These are phyloP conservation scores for Empidonax alnorum DNA, from an alignment of 2,113 vertebrate genomes.

Conservation along the genomic window DNA sequence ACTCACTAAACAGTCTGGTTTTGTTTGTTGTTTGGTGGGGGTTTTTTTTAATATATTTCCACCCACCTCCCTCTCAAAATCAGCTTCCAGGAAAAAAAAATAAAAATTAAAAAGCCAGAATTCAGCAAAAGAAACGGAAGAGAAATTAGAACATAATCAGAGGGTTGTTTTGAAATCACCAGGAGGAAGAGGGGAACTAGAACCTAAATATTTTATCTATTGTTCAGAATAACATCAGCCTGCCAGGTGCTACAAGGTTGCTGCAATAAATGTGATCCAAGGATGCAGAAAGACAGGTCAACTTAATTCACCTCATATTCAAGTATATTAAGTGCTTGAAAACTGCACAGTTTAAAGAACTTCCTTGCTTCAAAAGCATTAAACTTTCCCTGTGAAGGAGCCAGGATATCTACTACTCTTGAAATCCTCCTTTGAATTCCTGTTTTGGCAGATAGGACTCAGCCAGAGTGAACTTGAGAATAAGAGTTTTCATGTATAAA, in stretches of 20 bases:
- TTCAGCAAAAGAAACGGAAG: not conserved
- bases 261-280: not conserved
- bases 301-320: not conserved
- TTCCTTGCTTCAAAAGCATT: not conserved
- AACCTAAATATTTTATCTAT: not conserved
- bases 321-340: not conserved
- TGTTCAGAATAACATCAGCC: not conserved
- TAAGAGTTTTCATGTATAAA: not conserved
- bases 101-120: not conserved
- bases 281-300: not conserved
- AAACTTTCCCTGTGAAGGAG: not conserved
- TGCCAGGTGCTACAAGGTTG: not conserved
- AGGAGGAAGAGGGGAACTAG: not conserved
- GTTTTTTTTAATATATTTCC: not conserved
- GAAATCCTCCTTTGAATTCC: constrained; percentile 17
- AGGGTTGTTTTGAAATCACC: not conserved
- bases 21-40: not conserved
- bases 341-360: not conserved
- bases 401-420: not conserved
- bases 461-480: not conserved
- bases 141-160: not conserved
- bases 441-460: not conserved
- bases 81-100: not conserved
- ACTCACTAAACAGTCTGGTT: accelerated
- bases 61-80: not conserved